Evolutionary conservation across 2,888 invertebrate species (phyloP), one percentile per base, ranked within the genome.

Genomic region (Apotomis capreana): DNA sequence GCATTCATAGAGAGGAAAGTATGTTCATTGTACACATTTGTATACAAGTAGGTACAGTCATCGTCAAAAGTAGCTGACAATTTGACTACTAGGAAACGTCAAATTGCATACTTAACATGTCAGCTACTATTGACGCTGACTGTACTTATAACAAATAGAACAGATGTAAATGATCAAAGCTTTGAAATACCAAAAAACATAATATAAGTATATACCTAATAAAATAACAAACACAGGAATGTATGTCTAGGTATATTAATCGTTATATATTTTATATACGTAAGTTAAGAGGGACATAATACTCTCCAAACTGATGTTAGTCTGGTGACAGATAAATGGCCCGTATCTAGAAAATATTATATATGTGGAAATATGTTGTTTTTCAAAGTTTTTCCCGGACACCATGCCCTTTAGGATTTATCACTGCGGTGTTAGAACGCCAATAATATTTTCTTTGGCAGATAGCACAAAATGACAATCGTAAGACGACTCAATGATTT

Each of bases 381-480:
- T 46, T 60, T 62, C 36, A n/a, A 68, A 69, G 69, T 36, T 69
- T 68, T 60, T 60, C 51, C 57, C 74, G 44, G 73, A 40, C 8
- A 81, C 86, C 84, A 82, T 68, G 74, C 77, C 77, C 59, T 64
- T 69, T 77, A 80, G 83, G 84, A 89, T 88, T 89, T 88, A 88
- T 88, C 84, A 80, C 83, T 80, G 80, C 80, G 81, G 83, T 83
- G 85, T 83, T 84, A 89, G 85, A 88, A 86, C 81, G 85, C 86
- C 85, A 88, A 87, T 88, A 85, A 85, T 85, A 87, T 85, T 87
- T 88, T 89, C 85, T 85, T 88, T 87, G 83, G 81, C 83, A 88
- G 88, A 89, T 88, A 88, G 79, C 82, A 79, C 83, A n/a, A 59
- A 26, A 68, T 26, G 81, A 82, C 81, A 83, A 83, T 86, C 86